Conservation (phyloP, 2,797 vertebrate genomes). For the Philypnodon macrostomus region DNA sequence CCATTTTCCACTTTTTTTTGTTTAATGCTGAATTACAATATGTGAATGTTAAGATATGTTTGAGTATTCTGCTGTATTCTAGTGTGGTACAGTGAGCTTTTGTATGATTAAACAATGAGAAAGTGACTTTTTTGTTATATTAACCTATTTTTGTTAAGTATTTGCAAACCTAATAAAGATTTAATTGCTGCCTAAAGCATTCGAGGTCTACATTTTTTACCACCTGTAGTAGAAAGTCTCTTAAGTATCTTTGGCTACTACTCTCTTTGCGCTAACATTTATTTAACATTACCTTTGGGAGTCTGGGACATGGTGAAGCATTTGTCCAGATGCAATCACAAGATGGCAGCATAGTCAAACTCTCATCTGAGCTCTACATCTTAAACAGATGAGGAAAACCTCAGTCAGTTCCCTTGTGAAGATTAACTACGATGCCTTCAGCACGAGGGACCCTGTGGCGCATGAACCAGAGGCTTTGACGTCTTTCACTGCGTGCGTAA, state of each 20-base stretch:
- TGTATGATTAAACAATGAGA: constrained; percentile 73
- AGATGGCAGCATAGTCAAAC: constrained; percentile 73
- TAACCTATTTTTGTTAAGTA: constrained; percentile 82
- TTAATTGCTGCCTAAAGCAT: constrained; percentile 59
- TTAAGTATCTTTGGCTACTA: constrained; percentile 1
- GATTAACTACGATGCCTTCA: constrained; percentile 59
- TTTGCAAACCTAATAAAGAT: constrained; percentile 80
- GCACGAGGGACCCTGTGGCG: constrained; percentile 49
- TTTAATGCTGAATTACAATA: constrained; percentile 37
- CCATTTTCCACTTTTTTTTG: constrained; percentile 23
- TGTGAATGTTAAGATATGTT: constrained; percentile 42
- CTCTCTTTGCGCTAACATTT: neutral
- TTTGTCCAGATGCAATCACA: constrained; percentile 65
- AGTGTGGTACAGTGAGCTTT: constrained; percentile 69
- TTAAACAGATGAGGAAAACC: constrained; percentile 39
- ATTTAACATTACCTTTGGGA: constrained; percentile 5
- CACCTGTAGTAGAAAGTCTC: neutral
- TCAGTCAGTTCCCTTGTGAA: constrained; percentile 50
- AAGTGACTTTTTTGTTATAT: constrained; percentile 72
- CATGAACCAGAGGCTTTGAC: constrained; percentile 52
- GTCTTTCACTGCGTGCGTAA: constrained; percentile 62
- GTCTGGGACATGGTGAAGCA: constrained; percentile 19
- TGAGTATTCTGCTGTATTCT: constrained; percentile 50
- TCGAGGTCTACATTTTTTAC: constrained; percentile 13
- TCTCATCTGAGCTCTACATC: constrained; percentile 34